Percentiles rank a stretch among this genome's conserved stretches.
phyloP scores from a whole-genome alignment of 2,797 vertebrate genomes.

The Darevskia mixta region DNA sequence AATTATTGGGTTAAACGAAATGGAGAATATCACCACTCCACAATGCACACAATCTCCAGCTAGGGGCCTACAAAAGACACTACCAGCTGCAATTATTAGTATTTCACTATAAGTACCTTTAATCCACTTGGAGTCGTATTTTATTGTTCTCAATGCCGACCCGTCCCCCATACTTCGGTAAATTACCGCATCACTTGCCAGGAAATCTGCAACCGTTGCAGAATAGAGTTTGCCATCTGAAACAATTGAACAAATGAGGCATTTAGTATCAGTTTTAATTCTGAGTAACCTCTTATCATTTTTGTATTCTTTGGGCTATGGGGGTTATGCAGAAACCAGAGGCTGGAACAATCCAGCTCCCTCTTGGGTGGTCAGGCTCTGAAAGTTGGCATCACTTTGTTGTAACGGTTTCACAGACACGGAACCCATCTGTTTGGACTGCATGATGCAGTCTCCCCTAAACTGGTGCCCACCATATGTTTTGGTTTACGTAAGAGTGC shows the following conservation, averaged over 20 bases:
- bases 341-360: not conserved
- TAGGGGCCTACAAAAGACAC: not conserved
- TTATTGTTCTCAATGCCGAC: conserved; percentile 96
- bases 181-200: conserved; percentile 97
- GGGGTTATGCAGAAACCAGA: not conserved
- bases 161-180: conserved; percentile 99
- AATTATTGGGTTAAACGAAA: not conserved
- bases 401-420: no score
- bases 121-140: conserved; percentile 99
- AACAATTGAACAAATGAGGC: conserved; percentile 66
- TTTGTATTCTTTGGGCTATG: no score
- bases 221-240: conserved; percentile 97
- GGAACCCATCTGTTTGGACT: not conserved
- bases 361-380: not conserved
- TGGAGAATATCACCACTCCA: not conserved
- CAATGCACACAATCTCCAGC: not conserved
- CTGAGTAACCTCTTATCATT: conserved; percentile 26
- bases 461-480: not conserved
- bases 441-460: not conserved
- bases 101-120: conserved; percentile 87
- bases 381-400: not conserved
- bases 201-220: conserved; percentile 97
- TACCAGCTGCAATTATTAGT: conserved; percentile 29
- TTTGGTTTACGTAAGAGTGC: not conserved
- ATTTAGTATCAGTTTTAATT: conserved; percentile 55